Base-by-base conservation (phyloP, 2,797 vertebrate species). In the Pterois miles region DNA sequence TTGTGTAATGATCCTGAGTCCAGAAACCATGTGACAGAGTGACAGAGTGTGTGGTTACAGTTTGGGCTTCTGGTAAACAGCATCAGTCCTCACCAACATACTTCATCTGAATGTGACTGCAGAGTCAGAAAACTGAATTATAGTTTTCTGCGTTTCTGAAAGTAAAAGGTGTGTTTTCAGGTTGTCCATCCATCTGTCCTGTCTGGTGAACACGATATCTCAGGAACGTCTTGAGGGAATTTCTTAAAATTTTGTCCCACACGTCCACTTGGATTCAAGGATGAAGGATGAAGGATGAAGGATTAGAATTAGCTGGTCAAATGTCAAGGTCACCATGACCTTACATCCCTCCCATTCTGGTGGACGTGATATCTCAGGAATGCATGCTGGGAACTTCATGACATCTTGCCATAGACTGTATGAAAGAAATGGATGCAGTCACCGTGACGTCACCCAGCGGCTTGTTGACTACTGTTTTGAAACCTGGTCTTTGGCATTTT, bases 51-150 rank as follows among this genome's bases (percentile, higher is more conserved):
- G 8, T 43, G 38, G 34, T 74, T 71, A 9, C 34, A 36, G 9
- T 12, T 16, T 13, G 5, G 48, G n/a, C 3, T 13, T 66, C 31
- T 20, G 16, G 65, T 73, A 67, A 76, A 81, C 58, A 81, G 77
- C 57, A 78, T 75, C 2, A 23, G 33, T 81, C 53, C 53, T 20
- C 40, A 13, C 43, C 58, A 59, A 5, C n/a, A 38, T 34, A 31
- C 38, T 53, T 57, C 8, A 56, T 34, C 22, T 78, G 31, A 74
- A 64, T 62, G 4, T 46, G n/a, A 22, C 4, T 9, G 1, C 5
- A 36, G 53, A 66, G 8, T 20, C 13, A 53, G 38, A 18, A 53
- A 74, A 66, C 7, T 12, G 9, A 57, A 69, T 53, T 43, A 59
- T 36, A 40, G 43, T 66, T 34, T 16, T 11, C 8, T 33, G 6